Conservation (phyloP, 2,113 vertebrate genomes). For the Gallinago media region DNA sequence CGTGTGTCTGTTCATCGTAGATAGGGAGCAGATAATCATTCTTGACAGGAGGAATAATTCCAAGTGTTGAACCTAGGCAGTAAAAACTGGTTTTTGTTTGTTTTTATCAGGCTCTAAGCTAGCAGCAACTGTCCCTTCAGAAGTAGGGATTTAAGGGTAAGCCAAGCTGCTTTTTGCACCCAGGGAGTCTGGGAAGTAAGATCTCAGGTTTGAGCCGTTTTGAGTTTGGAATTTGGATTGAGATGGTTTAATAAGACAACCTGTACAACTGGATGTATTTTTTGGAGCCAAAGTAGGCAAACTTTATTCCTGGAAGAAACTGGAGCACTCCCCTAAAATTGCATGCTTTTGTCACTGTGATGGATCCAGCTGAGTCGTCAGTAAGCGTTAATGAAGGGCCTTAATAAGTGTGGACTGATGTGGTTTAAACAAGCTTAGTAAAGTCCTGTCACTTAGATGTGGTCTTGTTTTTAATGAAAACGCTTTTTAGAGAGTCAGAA, state of each 20-base stretch:
- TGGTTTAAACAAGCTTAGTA: neutral
- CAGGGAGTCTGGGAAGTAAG: neutral
- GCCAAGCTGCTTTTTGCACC: slow-evolving; percentile 11
- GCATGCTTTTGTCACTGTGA: neutral
- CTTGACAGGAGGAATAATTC: slow-evolving; percentile 13
- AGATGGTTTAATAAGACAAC: neutral
- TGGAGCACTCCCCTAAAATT: neutral
- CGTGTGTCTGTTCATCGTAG: neutral
- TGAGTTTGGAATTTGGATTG: neutral
- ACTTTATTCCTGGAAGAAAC: neutral
- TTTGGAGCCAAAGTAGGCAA: neutral
- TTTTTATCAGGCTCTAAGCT: neutral
- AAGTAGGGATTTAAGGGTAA: neutral
- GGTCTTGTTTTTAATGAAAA: neutral
- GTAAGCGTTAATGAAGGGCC: neutral
- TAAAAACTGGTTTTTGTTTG: neutral
- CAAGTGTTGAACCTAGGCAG: neutral
- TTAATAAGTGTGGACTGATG: neutral
- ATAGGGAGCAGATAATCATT: neutral
- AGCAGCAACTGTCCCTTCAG: neutral
- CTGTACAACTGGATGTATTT: neutral
- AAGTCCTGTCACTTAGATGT: neutral
- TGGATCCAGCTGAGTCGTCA: neutral
- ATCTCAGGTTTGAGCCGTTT: neutral
- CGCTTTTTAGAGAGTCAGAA: neutral